Percentiles rank a stretch among this genome's conserved stretches.
phyloP scores from a whole-genome alignment of 2,113 vertebrate genomes.

The Meleagris gallopavo region DNA sequence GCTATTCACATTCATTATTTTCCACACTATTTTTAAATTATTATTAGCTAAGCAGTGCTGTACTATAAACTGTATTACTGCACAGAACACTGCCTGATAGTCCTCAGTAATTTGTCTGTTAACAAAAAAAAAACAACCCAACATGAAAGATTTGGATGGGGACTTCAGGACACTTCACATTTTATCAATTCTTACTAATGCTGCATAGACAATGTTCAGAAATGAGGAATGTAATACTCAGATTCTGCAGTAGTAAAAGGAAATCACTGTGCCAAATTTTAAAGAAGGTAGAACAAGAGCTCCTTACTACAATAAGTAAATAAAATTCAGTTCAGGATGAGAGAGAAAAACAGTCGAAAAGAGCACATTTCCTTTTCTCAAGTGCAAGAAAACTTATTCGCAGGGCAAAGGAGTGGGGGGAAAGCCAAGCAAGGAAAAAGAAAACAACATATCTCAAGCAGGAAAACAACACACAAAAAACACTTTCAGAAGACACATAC shows the following conservation, averaged over 20 bases:
- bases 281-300: not conserved
- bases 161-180: not conserved
- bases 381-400: not conserved
- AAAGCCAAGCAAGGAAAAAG: not conserved
- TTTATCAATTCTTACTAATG: not conserved
- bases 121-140: not conserved
- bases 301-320: not conserved
- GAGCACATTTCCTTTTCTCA: not conserved
- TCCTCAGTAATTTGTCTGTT: not conserved
- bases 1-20: not conserved
- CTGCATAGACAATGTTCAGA: not conserved
- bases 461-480: not conserved
- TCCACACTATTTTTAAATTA: not conserved
- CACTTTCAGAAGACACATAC: not conserved
- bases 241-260: not conserved
- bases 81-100: not conserved
- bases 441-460: not conserved
- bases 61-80: not conserved
- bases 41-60: not conserved
- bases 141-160: not conserved
- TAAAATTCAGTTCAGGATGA: not conserved
- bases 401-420: fast-evolving
- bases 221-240: not conserved
- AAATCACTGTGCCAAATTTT: not conserved
- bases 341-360: not conserved